Percentiles rank a stretch among this genome's conserved stretches.
phyloP scores from a whole-genome alignment of 2,113 vertebrate genomes.

The Anser cygnoides region DNA sequence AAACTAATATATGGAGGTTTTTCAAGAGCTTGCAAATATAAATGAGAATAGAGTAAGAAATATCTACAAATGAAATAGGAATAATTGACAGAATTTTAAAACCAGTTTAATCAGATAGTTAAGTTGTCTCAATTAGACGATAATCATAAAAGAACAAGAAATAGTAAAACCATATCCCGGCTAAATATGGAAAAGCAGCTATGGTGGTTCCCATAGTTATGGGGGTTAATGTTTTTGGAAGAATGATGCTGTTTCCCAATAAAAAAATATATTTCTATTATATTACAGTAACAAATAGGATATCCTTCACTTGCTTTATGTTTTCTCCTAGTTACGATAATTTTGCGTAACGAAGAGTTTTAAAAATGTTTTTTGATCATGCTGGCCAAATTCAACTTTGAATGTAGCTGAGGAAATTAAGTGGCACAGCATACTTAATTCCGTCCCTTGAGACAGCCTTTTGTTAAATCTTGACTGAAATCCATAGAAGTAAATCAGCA shows the following conservation, averaged over 20 bases:
- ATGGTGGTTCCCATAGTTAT: not conserved
- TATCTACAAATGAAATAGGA: not conserved
- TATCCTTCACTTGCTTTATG: not conserved
- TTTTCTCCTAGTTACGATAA: not conserved
- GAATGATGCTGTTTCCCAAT: not conserved
- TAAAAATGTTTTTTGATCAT: not conserved
- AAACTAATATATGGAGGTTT: not conserved
- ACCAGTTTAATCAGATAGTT: not conserved
- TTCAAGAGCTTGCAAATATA: not conserved
- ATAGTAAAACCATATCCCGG: not conserved
- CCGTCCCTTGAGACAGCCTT: conserved; percentile 38
- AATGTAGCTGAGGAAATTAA: conserved; percentile 45
- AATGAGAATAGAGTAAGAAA: not conserved
- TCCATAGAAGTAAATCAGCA: conserved; percentile 58
- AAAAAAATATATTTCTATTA: not conserved
- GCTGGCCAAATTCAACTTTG: conserved; percentile 26
- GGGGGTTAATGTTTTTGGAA: not conserved
- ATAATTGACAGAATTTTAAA: not conserved
- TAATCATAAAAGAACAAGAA: not conserved
- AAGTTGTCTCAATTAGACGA: not conserved
- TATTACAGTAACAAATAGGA: not conserved
- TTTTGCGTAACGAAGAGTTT: not conserved
- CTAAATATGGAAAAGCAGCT: not conserved
- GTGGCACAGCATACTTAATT: conserved; percentile 46
- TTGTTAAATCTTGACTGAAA: conserved; percentile 66